Base-by-base conservation (phyloP, 37 sponge, comb jelly and placozoan genomes). In the Spongia lamella region DNA sequence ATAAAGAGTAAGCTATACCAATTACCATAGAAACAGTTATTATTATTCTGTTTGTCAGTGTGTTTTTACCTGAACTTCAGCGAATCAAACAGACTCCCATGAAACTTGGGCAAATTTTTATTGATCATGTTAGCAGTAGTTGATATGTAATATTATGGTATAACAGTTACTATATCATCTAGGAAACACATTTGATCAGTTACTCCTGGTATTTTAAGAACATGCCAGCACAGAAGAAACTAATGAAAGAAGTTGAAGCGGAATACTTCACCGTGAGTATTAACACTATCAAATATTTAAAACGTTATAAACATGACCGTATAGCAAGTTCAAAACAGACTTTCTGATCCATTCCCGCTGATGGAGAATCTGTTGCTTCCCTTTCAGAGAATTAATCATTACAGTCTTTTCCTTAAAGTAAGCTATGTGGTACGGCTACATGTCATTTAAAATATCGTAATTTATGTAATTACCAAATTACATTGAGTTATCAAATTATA, bases 161-260 rank as follows among this genome's bases (percentile, higher is more conserved):
- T n/a, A n/a, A n/a, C n/a, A n/a, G n/a, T n/a, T n/a, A n/a, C n/a
- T n/a, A n/a, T n/a, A n/a, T n/a, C n/a, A 20, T 3, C 34, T n/a
- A n/a, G n/a, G n/a, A n/a, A n/a, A n/a, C n/a, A n/a, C n/a, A n/a
- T n/a, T n/a, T n/a, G n/a, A 69, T 76, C 31, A 59, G 72, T 27
- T 92, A 92, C 54, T 83, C 89, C 53, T 52, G 51, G 63, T 92
- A 92, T 79, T 92, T 92, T 71, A 92, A 92, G 66, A 80, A 84
- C 78, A 80, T 80, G 55, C 93, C 89, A 4, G 61, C 39, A 19
- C 93, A 92, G 57, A 71, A 83, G 68, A 73, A 54, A 30, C 68
- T 89, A n/a, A 84, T 84, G 81, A 37, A 76, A n/a, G 86, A 83
- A 30, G 78, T 63, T 62, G 85, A 74, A 15, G 53, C 59, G 19